phyloP scores from a whole-genome alignment of 2,888 invertebrate genomes.

The Thecocarcelia acutangulata region DNA sequence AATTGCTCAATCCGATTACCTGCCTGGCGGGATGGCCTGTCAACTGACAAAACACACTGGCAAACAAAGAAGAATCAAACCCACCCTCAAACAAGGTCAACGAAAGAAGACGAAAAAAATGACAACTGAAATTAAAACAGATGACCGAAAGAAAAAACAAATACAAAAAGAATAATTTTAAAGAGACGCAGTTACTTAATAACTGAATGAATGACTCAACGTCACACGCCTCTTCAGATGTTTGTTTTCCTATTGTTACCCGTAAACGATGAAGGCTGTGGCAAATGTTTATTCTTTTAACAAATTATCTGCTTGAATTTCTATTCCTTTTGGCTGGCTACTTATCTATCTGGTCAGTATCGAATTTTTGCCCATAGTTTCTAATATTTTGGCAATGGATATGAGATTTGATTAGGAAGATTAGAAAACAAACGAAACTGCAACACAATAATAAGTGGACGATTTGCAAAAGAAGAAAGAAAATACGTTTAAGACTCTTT shows the following conservation, averaged over 20 bases:
- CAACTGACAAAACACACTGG: constrained; percentile 16
- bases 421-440: constrained; percentile 56
- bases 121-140: constrained; percentile 30
- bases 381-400: constrained; percentile 58
- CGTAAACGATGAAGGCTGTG: constrained; percentile 25
- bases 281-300: constrained; percentile 47
- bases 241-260: constrained; percentile 63
- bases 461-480: constrained; percentile 40
- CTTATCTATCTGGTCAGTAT: constrained; percentile 71
- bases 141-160: constrained; percentile 16
- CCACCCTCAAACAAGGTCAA: constrained; percentile 71
- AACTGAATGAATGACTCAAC: constrained; percentile 69
- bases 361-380: constrained; percentile 73
- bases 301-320: constrained; percentile 37
- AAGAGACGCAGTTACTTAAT: constrained; percentile 28
- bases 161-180: constrained; percentile 28
- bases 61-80: constrained; percentile 25
- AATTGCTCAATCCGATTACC: constrained; percentile 77
- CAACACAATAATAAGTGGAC: constrained; percentile 42
- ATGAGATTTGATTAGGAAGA: constrained; percentile 69
- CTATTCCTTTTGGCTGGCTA: constrained; percentile 69
- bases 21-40: constrained; percentile 71
- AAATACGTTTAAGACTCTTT: constrained; percentile 33
- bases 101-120: constrained; percentile 20
- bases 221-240: constrained; percentile 78